These are phyloP conservation scores for Triplophysa dalaica DNA, from an alignment of 2,113 vertebrate species.

Conservation along the genomic window DNA sequence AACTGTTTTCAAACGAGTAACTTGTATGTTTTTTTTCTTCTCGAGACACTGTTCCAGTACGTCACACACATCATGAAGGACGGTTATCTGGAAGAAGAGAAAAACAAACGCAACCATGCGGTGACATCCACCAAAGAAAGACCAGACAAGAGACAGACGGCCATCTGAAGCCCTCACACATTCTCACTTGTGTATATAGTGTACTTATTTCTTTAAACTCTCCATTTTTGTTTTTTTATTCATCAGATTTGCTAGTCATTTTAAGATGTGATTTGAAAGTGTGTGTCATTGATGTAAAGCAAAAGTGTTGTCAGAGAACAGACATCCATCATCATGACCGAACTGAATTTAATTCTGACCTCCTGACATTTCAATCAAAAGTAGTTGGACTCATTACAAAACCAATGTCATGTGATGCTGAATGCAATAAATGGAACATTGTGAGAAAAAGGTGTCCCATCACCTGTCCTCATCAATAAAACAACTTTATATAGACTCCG, in stretches of 20 bases:
- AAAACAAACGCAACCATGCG: slow-evolving; percentile 49
- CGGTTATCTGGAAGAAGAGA: slow-evolving; percentile 71
- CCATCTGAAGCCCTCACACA: slow-evolving; percentile 56
- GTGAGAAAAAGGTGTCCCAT: background rate
- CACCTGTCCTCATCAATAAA: background rate
- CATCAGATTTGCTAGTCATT: background rate
- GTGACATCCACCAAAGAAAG: slow-evolving; percentile 61
- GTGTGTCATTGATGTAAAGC: background rate
- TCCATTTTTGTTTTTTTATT: slow-evolving; percentile 40
- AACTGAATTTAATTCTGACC: slow-evolving; percentile 7
- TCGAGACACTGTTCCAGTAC: slow-evolving; percentile 73
- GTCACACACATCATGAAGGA: slow-evolving; percentile 71
- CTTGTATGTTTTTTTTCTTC: slow-evolving; percentile 2
- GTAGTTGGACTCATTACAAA: background rate
- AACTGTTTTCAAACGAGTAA: background rate
- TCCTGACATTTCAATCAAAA: slow-evolving; percentile 11
- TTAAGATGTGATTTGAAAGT: background rate
- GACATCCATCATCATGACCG: background rate
- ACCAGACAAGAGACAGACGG: slow-evolving; percentile 69
- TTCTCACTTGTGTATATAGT: slow-evolving; percentile 59
- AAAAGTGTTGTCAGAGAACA: background rate
- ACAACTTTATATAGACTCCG: background rate
- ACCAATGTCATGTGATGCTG: background rate
- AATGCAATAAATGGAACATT: slow-evolving; percentile 8
- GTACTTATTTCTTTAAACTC: slow-evolving; percentile 55